Percentiles rank a stretch among this genome's conserved stretches.
These are phyloP conservation scores for Cryptocheilus praepositus DNA, from an alignment of 2,888 invertebrate genomes.

Conservation along the genomic window DNA sequence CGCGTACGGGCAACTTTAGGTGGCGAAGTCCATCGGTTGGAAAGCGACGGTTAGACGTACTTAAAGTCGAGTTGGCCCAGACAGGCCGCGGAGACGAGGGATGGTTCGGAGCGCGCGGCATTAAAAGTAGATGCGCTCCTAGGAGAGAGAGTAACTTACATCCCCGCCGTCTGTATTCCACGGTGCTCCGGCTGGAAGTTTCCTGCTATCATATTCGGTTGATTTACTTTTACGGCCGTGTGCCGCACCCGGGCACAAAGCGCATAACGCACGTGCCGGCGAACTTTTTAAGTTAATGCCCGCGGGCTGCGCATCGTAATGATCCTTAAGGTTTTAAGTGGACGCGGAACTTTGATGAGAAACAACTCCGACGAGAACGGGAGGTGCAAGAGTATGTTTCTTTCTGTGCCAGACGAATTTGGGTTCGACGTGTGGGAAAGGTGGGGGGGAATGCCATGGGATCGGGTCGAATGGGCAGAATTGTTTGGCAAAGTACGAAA, in stretches of 20 bases:
- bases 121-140: neutral
- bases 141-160: neutral
- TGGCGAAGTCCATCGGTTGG: too few relatives aligned
- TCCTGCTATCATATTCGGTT: neutral
- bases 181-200: neutral
- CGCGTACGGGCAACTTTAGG: too few relatives aligned
- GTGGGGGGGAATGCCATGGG: too few relatives aligned
- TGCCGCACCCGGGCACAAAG: neutral
- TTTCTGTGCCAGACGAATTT: too few relatives aligned
- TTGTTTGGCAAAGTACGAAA: too few relatives aligned
- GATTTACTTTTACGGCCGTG: constrained; percentile 3
- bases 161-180: neutral
- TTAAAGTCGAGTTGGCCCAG: neutral
- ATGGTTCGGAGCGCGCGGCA: neutral
- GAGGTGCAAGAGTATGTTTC: too few relatives aligned
- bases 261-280: neutral
- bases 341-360: too few relatives aligned
- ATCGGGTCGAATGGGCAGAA: too few relatives aligned
- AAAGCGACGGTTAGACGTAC: neutral
- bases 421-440: too few relatives aligned
- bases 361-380: too few relatives aligned
- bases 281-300: neutral
- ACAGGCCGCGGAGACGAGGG: neutral
- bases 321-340: too few relatives aligned
- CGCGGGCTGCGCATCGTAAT: too few relatives aligned